phyloP scores from a whole-genome alignment of 2,113 vertebrate genomes.

The Caracal caracal region DNA sequence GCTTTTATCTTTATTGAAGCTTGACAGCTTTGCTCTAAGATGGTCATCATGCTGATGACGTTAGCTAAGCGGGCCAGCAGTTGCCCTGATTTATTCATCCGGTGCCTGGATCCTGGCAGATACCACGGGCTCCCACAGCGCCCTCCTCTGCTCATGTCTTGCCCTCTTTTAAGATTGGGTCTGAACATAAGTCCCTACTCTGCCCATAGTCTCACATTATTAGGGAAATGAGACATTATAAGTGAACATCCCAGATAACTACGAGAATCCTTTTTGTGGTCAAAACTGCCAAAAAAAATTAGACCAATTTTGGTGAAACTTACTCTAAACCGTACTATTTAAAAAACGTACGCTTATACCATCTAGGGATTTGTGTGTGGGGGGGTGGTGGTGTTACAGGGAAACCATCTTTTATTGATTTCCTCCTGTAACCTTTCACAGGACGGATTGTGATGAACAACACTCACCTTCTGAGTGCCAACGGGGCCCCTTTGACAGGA shows the following conservation, averaged over 20 bases:
- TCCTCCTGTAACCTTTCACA: not conserved
- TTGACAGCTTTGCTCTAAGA: not conserved
- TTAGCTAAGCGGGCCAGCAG: not conserved
- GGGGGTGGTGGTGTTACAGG: too few species aligned
- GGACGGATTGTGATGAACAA: not conserved
- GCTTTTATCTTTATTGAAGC: not conserved
- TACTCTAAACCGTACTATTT: not conserved
- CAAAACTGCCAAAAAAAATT: not conserved
- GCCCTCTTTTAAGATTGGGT: not conserved
- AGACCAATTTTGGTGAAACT: not conserved
- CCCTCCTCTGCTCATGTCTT: not conserved
- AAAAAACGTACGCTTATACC: rapidly evolving
- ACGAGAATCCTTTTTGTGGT: not conserved
- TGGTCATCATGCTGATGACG: not conserved
- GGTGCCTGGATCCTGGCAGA: not conserved
- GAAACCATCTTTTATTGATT: not conserved
- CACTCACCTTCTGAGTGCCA: not conserved
- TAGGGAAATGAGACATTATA: not conserved
- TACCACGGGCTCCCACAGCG: rapidly evolving
- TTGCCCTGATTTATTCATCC: not conserved
- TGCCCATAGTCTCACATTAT: not conserved
- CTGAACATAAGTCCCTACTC: not conserved
- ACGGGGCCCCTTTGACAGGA: not conserved
- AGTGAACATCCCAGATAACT: not conserved
- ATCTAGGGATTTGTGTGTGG: not conserved